Percentiles rank a stretch among this genome's conserved stretches.
phyloP scores from a whole-genome alignment of 2,888 invertebrate species.

The Tribolium freemani region DNA sequence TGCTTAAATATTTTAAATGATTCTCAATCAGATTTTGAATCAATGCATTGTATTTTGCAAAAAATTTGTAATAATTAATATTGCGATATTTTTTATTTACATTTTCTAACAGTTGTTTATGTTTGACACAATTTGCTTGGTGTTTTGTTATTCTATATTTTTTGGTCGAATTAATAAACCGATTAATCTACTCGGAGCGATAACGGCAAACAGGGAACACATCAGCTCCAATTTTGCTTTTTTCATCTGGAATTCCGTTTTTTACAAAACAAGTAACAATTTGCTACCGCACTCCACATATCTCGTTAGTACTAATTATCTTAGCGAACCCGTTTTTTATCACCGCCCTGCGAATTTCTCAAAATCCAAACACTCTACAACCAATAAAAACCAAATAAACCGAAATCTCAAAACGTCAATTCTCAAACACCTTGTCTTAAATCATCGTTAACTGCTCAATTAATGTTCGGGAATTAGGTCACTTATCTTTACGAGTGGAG shows the following conservation, averaged over 20 bases:
- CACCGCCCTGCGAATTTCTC: background rate
- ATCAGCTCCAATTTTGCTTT: slow-evolving; percentile 18
- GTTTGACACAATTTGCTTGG: no score
- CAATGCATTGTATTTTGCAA: no score
- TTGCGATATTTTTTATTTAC: no score
- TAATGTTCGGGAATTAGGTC: background rate
- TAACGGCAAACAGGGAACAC: background rate
- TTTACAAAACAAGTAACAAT: slow-evolving; percentile 18
- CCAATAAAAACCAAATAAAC: slow-evolving; percentile 4
- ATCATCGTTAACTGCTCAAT: background rate
- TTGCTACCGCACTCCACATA: slow-evolving; percentile 14
- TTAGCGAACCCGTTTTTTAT: slow-evolving; percentile 3
- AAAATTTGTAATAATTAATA: no score
- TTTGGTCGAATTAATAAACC: no score
- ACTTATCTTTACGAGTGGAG: slow-evolving; percentile 2
- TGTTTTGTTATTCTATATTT: background rate
- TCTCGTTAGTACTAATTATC: slow-evolving; percentile 19
- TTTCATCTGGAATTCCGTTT: slow-evolving; percentile 9
- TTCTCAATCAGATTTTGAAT: no score
- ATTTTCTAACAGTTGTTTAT: no score
- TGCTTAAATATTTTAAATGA: no score
- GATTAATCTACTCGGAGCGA: no score
- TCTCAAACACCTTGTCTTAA: background rate
- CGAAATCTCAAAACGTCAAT: slow-evolving; percentile 1
- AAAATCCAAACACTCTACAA: background rate